Evolutionary conservation across 1,140 invertebrate species (phyloP), one percentile per base, ranked within the genome.

Genomic region (Drosophila orena): DNA sequence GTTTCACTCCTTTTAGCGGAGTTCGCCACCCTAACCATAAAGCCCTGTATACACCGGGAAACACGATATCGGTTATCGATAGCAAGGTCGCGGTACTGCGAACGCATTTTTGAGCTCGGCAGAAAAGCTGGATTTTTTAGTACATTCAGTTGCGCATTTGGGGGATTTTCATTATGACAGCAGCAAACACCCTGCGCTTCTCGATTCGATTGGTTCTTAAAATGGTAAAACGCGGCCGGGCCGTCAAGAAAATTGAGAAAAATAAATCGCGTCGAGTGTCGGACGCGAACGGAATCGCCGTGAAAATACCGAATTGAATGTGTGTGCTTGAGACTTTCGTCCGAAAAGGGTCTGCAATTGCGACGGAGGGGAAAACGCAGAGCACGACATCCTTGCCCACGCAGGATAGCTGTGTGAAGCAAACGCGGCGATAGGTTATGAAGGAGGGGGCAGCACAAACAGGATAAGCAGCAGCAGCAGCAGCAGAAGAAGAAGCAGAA

Each of bases 371-470:
- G n/a, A 12, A 24, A 72, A 60, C 20, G 15, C 44, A 50, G 8
- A 1, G 7, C 30, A 30, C 47, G 49, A 76, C 79, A 89, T 86
- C 83, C 83, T 86, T 68, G 83, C 70, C 75, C 61, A 79, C 79
- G 70, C 83, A 86, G 70, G 83, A 86, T 76, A 75, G 75, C 61
- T 60, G 83, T 83, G 52, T 59, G 59, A 86, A 88, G 83, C 62
- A 73, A 56, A 83, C 55, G 79, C 55, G 71, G 69, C 30, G 30
- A 30, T 30, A 8, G 66, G 62, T 72, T 65, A 79, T 49, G 52
- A 53, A 59, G 65, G 44, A 65, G 68, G 44, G 66, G 54, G 46
- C 2, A 24, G 20, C 24, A 27, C 47, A 17, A 37, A 52, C 38
- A 49, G 47, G 47, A 49, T 15, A 50, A 46, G 17, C 8, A 35